phyloP scores from a whole-genome alignment of 2,888 invertebrate species.

The Panzeria rudis region DNA sequence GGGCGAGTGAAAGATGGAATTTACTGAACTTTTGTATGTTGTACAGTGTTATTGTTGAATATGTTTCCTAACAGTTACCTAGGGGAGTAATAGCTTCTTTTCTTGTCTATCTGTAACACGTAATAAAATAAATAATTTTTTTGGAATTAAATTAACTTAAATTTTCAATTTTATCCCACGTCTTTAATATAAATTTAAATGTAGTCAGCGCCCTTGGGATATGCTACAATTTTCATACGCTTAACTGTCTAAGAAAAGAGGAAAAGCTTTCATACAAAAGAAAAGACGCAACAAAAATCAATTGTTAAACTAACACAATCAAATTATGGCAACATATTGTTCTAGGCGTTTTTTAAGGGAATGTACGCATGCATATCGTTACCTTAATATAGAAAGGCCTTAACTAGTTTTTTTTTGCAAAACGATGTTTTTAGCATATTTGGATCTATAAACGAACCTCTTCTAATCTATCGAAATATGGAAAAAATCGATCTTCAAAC shows the following conservation, averaged over 20 bases:
- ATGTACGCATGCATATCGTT: not conserved
- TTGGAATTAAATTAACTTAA: constrained; percentile 6
- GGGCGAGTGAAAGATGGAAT: no score
- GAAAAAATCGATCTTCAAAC: no score
- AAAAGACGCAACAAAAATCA: constrained; percentile 7
- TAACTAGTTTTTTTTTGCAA: no score
- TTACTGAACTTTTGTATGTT: no score
- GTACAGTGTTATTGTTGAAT: no score
- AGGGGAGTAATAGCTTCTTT: no score
- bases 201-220: constrained; percentile 34
- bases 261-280: not conserved
- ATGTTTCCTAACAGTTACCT: not conserved
- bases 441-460: no score
- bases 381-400: no score
- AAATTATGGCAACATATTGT: constrained; percentile 22
- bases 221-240: constrained; percentile 10
- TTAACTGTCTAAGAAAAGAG: not conserved
- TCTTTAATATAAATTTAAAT: constrained; percentile 28
- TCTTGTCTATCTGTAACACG: not conserved
- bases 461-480: no score
- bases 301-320: constrained; percentile 24
- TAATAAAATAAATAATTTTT: not conserved
- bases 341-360: not conserved
- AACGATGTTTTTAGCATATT: no score
- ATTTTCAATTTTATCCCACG: not conserved